Conservation (phyloP, 2,888 invertebrate species). For the Chirona hameri region DNA sequence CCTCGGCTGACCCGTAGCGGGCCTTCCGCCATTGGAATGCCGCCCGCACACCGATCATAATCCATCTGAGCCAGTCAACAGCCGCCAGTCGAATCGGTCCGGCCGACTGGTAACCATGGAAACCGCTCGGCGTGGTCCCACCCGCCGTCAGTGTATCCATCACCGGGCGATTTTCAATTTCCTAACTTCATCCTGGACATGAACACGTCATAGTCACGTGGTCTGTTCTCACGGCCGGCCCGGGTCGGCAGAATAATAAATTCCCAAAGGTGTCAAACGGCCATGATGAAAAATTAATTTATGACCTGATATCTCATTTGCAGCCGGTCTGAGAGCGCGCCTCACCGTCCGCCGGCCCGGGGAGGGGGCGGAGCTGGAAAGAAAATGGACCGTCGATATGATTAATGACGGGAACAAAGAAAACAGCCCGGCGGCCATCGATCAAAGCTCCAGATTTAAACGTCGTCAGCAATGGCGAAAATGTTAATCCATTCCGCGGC, state of each 20-base stretch:
- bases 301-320: constrained; percentile 29
- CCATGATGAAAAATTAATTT: constrained; percentile 28
- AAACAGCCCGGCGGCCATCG: neutral
- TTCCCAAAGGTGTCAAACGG: constrained; percentile 12
- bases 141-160: neutral
- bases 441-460: neutral
- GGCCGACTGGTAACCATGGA: neutral
- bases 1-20: too few relatives aligned
- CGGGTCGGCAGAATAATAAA: neutral
- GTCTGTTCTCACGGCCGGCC: neutral
- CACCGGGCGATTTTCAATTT: constrained; percentile 5
- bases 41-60: neutral
- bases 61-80: neutral
- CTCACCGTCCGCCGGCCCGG: neutral
- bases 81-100: neutral
- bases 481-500: neutral
- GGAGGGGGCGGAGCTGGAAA: neutral
- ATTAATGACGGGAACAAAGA: constrained; percentile 1
- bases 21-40: neutral
- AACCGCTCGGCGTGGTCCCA: neutral
- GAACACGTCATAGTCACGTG: constrained; percentile 24
- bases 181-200: constrained; percentile 26
- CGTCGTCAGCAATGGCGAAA: neutral
- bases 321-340: neutral
- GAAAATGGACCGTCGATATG: neutral